Conservation (phyloP, 1,140 invertebrate genomes). For the Chionoecetes opilio region DNA sequence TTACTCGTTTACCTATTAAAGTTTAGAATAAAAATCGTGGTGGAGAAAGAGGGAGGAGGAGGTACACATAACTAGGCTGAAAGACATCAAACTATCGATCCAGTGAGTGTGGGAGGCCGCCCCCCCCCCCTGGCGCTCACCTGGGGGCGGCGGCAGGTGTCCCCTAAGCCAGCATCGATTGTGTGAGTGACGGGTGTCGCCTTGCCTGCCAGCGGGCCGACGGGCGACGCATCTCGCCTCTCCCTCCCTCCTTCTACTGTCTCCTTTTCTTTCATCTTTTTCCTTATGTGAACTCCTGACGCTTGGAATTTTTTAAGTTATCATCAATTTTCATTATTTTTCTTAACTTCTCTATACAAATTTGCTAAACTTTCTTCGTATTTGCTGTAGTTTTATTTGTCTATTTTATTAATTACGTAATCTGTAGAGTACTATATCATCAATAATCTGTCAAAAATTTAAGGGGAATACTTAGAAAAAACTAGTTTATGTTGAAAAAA, state of each 20-base stretch:
- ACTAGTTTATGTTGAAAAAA: too few species aligned
- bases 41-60: not conserved
- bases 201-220: not conserved
- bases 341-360: not conserved
- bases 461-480: too few species aligned
- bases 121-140: not conserved
- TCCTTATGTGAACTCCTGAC: not conserved
- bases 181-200: conserved; percentile 48
- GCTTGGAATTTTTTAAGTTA: not conserved
- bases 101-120: not conserved
- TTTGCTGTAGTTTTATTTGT: too few species aligned
- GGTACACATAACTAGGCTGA: not conserved
- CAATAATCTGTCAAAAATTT: too few species aligned
- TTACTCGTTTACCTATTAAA: not conserved
- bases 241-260: not conserved
- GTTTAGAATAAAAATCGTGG: not conserved
- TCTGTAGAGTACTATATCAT: too few species aligned
- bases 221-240: conserved; percentile 18
- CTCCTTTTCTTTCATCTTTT: conserved; percentile 45
- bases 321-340: not conserved
- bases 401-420: too few species aligned
- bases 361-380: not conserved
- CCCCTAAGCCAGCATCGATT: conserved; percentile 41
- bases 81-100: conserved; percentile 29
- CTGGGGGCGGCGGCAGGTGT: conserved; percentile 21